Evolutionary conservation across 2,797 vertebrate species (phyloP).

Genomic region (Morus bassanus): DNA sequence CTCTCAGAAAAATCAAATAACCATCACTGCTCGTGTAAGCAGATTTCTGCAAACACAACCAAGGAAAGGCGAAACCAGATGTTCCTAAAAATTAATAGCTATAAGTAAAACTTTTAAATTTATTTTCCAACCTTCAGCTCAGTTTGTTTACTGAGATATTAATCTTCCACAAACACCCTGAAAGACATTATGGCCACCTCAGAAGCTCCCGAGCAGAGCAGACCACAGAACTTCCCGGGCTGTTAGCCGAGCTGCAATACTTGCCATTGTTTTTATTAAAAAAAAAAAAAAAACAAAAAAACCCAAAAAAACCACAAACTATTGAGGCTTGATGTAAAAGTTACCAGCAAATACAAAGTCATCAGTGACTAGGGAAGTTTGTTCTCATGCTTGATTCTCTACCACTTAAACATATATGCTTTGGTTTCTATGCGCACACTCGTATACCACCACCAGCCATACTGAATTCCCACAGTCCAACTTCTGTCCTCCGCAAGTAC

Average conservation of each 20-base stretch:
- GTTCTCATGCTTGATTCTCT: neutral
- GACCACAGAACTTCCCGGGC: neutral
- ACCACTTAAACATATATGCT: rapidly evolving
- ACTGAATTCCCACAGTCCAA: neutral
- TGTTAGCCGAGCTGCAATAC: neutral
- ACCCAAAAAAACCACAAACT: no score
- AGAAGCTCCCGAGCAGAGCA: neutral
- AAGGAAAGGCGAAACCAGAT: neutral
- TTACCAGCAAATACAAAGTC: neutral
- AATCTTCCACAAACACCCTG: neutral
- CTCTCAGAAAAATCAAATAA: neutral
- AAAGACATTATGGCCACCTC: neutral
- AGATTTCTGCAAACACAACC: neutral
- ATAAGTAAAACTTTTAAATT: neutral
- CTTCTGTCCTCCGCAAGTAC: neutral
- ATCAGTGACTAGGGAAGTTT: neutral
- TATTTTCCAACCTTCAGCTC: neutral
- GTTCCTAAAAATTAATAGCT: neutral
- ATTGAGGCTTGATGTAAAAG: neutral
- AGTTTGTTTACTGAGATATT: neutral
- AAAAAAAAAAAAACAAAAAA: neutral
- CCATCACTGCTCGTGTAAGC: neutral
- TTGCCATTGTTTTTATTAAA: neutral
- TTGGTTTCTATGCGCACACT: neutral
- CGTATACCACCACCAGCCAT: rapidly evolving